A percentile compares a stretch with the other conserved stretches of the same genome.
Conservation (phyloP, 1,140 invertebrate species). For the Tetramorium parvispinum region DNA sequence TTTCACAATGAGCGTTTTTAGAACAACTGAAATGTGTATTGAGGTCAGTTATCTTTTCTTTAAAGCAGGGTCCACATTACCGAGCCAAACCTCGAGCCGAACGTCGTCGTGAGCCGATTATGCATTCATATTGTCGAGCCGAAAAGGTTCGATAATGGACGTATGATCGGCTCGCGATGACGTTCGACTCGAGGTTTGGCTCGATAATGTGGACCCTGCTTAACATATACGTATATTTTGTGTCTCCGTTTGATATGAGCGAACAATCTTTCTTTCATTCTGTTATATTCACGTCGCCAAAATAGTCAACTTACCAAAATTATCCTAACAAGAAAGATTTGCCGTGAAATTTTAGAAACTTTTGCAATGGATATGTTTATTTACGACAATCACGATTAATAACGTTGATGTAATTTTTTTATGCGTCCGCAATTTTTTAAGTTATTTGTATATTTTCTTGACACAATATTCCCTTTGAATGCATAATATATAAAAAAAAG, state of each 20-base stretch:
- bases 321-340: not conserved
- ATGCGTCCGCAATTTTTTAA: not conserved
- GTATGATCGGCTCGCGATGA: too few species aligned
- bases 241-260: not conserved
- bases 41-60: not conserved
- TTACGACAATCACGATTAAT: not conserved
- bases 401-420: too few species aligned
- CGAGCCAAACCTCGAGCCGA: too few species aligned
- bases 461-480: not conserved
- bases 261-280: not conserved
- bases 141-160: too few species aligned
- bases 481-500: not conserved
- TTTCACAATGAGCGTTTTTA: not conserved
- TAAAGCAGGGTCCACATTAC: too few species aligned
- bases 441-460: not conserved
- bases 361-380: not conserved
- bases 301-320: not conserved
- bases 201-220: too few species aligned
- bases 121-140: too few species aligned
- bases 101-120: too few species aligned
- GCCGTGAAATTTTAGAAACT: not conserved
- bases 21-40: not conserved
- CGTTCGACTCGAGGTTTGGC: too few species aligned
- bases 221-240: not conserved
- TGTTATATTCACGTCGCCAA: not conserved